phyloP scores from a whole-genome alignment of 2,888 invertebrate species.

The Phragmatobia fuliginosa region DNA sequence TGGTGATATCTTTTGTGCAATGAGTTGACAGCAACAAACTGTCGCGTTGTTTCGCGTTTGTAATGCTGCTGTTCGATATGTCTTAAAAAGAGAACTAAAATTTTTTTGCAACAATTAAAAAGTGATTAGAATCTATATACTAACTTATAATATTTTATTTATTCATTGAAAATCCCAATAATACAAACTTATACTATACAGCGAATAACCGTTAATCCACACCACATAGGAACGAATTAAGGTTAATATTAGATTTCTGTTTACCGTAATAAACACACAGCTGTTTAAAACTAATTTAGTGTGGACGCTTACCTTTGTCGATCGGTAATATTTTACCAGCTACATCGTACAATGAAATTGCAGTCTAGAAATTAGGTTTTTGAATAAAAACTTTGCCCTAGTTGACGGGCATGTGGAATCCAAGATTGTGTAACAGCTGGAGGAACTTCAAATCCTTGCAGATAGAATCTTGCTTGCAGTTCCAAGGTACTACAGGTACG shows the following conservation, averaged over 20 bases:
- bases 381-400: slow-evolving; percentile 91
- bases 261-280: too few species aligned
- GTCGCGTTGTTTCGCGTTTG: slow-evolving; percentile 40
- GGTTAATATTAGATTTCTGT: too few species aligned
- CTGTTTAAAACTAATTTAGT: neutral
- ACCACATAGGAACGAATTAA: too few species aligned
- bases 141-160: neutral
- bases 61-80: slow-evolving; percentile 56
- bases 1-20: slow-evolving; percentile 48
- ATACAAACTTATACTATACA: neutral
- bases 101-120: slow-evolving; percentile 60
- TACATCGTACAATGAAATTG: slow-evolving; percentile 88
- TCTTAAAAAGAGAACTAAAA: slow-evolving; percentile 75
- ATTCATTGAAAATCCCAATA: neutral
- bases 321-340: slow-evolving; percentile 89
- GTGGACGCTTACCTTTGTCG: slow-evolving; percentile 86
- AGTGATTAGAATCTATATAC: neutral
- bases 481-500: slow-evolving; percentile 92
- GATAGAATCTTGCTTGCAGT: slow-evolving; percentile 88
- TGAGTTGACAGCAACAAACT: slow-evolving; percentile 45
- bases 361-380: slow-evolving; percentile 92
- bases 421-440: slow-evolving; percentile 90
- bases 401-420: slow-evolving; percentile 91
- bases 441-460: slow-evolving; percentile 90
- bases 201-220: too few species aligned